These are phyloP conservation scores for Epirrhoe alternata DNA, from an alignment of 2,888 invertebrate species.

Conservation along the genomic window DNA sequence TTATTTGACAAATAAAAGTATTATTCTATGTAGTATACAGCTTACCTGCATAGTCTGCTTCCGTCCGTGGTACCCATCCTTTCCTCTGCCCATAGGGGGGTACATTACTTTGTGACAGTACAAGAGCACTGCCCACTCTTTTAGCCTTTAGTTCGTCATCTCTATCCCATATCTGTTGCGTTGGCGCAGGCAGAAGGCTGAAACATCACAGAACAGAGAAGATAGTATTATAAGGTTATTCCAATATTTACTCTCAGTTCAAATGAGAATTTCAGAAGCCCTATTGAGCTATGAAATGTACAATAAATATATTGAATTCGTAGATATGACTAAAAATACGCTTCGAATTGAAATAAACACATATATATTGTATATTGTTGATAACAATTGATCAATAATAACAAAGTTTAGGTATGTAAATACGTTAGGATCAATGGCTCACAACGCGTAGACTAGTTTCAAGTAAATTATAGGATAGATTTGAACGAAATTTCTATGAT, in stretches of 20 bases:
- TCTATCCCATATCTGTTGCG: constrained; percentile 94
- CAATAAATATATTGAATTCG: neutral
- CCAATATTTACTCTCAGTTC: constrained; percentile 26
- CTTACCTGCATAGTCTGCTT: constrained; percentile 88
- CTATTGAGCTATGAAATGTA: neutral
- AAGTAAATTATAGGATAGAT: neutral
- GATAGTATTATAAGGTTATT: constrained; percentile 19
- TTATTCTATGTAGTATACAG: neutral
- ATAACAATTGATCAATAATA: neutral
- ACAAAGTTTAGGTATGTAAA: neutral
- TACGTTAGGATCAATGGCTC: neutral
- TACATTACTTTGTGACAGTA: constrained; percentile 91
- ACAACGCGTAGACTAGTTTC: neutral
- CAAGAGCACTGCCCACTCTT: constrained; percentile 86
- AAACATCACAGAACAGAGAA: constrained; percentile 38
- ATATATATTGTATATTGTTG: neutral
- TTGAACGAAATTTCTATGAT: neutral
- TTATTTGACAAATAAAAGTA: no score
- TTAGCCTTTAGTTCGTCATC: constrained; percentile 90
- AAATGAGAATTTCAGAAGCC: neutral
- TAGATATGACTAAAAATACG: neutral
- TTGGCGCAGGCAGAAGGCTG: constrained; percentile 94
- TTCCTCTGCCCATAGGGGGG: constrained; percentile 98
- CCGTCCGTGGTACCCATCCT: constrained; percentile 96
- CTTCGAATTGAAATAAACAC: constrained; percentile 11